These are phyloP conservation scores for Smittia aterrima DNA, from an alignment of 2,888 invertebrate genomes.

Conservation along the genomic window DNA sequence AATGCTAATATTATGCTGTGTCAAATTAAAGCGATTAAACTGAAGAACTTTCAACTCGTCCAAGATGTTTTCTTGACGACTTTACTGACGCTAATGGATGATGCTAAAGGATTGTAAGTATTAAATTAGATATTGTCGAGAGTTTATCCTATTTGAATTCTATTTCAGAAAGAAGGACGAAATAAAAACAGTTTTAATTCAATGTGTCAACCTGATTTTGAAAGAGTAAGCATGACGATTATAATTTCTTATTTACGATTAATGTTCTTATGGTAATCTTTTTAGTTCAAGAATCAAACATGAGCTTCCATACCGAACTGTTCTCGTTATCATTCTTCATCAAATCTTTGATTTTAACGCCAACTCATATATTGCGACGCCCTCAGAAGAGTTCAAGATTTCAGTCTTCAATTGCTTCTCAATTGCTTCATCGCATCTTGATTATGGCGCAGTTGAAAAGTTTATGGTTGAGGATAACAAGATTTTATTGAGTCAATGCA, in stretches of 20 bases:
- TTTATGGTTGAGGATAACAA: slow-evolving; percentile 61
- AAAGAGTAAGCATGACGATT: slow-evolving; percentile 44
- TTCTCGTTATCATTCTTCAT: slow-evolving; percentile 48
- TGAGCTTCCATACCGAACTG: slow-evolving; percentile 48
- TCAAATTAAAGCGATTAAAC: neutral
- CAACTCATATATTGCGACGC: slow-evolving; percentile 44
- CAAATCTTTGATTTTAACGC: slow-evolving; percentile 48
- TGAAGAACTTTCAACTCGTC: slow-evolving; percentile 22
- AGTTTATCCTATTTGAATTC: neutral
- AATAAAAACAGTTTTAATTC: slow-evolving; percentile 48
- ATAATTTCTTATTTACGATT: neutral
- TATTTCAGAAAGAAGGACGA: slow-evolving; percentile 48
- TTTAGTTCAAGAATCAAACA: slow-evolving; percentile 47
- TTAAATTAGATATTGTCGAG: neutral
- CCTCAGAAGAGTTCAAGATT: slow-evolving; percentile 53
- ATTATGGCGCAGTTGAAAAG: slow-evolving; percentile 55
- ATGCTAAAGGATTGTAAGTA: neutral
- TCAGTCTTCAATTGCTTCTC: slow-evolving; percentile 49
- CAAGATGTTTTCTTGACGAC: slow-evolving; percentile 10
- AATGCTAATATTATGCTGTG: neutral
- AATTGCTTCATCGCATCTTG: slow-evolving; percentile 47
- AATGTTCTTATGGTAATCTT: neutral
- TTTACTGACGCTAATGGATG: neutral
- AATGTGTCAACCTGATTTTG: slow-evolving; percentile 48
- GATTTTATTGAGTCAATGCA: slow-evolving; percentile 63